Conservation (phyloP, 2,888 invertebrate species). For the Biston stratarius region DNA sequence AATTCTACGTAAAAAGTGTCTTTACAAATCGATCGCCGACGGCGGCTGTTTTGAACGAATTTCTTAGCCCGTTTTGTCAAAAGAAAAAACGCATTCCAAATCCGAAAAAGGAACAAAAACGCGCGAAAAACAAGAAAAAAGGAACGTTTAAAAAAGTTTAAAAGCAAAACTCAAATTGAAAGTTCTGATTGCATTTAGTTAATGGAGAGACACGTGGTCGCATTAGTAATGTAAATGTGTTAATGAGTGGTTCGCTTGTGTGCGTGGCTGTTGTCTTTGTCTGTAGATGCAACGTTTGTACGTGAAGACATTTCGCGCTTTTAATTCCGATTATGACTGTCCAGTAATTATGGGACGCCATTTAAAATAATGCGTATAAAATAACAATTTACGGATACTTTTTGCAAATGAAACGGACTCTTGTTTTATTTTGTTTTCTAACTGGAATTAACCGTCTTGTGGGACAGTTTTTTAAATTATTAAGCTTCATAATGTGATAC, state of each 20-base stretch:
- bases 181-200: conserved; percentile 64
- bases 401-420: conserved; percentile 10
- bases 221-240: conserved; percentile 83
- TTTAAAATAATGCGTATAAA: conserved; percentile 42
- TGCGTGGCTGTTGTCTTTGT: conserved; percentile 70
- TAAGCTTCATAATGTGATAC: neutral
- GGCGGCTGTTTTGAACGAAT: conserved; percentile 63
- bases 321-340: conserved; percentile 49
- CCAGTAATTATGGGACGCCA: conserved; percentile 38
- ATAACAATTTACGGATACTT: conserved; percentile 10
- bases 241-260: conserved; percentile 77
- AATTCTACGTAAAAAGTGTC: conserved; percentile 51
- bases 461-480: neutral
- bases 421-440: conserved; percentile 29
- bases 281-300: conserved; percentile 54
- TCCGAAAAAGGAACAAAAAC: conserved; percentile 58
- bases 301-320: conserved; percentile 57
- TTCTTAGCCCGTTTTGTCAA: conserved; percentile 73
- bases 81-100: conserved; percentile 70
- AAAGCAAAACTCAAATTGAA: conserved; percentile 58
- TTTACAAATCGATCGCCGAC: conserved; percentile 69
- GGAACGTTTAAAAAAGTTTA: conserved; percentile 41
- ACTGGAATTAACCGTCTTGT: conserved; percentile 20
- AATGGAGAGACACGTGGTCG: conserved; percentile 66
- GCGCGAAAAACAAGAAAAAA: conserved; percentile 49